Evolutionary conservation across 1,140 invertebrate species (phyloP).

Genomic region (Condylostylus longicornis): DNA sequence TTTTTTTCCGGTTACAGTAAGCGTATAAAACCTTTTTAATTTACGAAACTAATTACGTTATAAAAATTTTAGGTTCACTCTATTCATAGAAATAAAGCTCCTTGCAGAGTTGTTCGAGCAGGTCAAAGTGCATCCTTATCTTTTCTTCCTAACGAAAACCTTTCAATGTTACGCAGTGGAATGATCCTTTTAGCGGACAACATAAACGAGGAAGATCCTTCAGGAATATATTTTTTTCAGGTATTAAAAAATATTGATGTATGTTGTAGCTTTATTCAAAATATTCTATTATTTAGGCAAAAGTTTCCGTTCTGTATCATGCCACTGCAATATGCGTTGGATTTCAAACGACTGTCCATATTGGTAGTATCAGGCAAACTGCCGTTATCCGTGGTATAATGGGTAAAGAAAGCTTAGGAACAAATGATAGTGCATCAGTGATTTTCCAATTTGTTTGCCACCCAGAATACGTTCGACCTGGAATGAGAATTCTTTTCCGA

Average conservation of each 20-base stretch:
- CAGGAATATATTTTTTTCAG: conserved; percentile 62
- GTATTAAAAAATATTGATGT: conserved; percentile 33
- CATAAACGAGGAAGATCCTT: conserved; percentile 37
- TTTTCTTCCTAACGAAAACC: conserved; percentile 39
- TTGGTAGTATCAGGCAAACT: conserved; percentile 89
- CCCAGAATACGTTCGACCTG: conserved; percentile 83
- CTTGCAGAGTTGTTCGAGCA: conserved; percentile 70
- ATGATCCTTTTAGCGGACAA: conserved; percentile 54
- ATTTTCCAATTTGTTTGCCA: conserved; percentile 77
- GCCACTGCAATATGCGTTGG: conserved; percentile 58
- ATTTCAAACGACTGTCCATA: conserved; percentile 87
- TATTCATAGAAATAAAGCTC: conserved; percentile 80
- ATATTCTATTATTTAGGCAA: conserved; percentile 47
- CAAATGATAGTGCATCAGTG: conserved; percentile 73
- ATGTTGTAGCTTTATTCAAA: too few relatives aligned
- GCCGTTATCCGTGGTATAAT: conserved; percentile 56
- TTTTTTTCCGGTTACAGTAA: conserved; percentile 62
- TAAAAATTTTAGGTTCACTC: too few relatives aligned
- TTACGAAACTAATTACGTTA: too few relatives aligned
- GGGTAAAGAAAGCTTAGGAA: conserved; percentile 35
- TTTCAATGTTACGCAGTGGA: conserved; percentile 57
- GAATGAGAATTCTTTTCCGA: conserved; percentile 71
- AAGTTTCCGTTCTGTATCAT: conserved; percentile 72
- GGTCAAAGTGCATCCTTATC: conserved; percentile 83
- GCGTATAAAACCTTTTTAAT: too few relatives aligned